These are phyloP conservation scores for Python bivittatus DNA, from an alignment of 2,113 vertebrate species.

Conservation along the genomic window DNA sequence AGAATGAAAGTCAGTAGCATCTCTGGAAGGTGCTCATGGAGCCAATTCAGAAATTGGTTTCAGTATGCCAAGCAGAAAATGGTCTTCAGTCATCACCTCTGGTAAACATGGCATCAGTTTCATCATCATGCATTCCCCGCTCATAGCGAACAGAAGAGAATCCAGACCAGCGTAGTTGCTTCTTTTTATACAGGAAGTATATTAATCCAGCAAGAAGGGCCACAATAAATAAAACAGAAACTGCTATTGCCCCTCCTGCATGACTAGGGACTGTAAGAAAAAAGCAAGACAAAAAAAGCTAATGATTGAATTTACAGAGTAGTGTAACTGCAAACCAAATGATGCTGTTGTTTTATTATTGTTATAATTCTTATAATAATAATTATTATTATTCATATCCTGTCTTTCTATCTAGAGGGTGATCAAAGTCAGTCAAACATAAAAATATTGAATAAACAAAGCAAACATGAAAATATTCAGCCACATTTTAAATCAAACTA, in stretches of 20 bases:
- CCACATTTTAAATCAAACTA: neutral
- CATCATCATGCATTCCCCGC: constrained; percentile 83
- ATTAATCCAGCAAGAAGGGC: constrained; percentile 59
- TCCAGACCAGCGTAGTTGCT: constrained; percentile 68
- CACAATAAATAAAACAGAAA: constrained; percentile 77
- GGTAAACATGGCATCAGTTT: constrained; percentile 79
- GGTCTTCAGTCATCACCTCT: constrained; percentile 58
- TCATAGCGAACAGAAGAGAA: constrained; percentile 84
- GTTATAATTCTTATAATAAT: too few species aligned
- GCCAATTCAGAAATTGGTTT: neutral
- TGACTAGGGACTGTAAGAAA: constrained; percentile 74
- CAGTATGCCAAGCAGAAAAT: neutral
- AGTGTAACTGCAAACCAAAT: neutral
- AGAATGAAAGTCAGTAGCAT: constrained; percentile 5
- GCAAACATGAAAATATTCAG: neutral
- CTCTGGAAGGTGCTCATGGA: neutral
- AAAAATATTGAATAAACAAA: neutral
- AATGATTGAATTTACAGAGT: neutral
- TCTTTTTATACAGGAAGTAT: constrained; percentile 82
- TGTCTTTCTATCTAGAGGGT: neutral
- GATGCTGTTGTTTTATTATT: too few species aligned
- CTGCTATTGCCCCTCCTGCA: constrained; percentile 71
- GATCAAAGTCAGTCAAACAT: neutral
- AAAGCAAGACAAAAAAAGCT: neutral
- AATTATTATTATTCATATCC: neutral